Evolutionary conservation across 2,797 vertebrate genomes (phyloP), one percentile per base, ranked within the genome.

Genomic region (Myiothlypis chrysogaster): DNA sequence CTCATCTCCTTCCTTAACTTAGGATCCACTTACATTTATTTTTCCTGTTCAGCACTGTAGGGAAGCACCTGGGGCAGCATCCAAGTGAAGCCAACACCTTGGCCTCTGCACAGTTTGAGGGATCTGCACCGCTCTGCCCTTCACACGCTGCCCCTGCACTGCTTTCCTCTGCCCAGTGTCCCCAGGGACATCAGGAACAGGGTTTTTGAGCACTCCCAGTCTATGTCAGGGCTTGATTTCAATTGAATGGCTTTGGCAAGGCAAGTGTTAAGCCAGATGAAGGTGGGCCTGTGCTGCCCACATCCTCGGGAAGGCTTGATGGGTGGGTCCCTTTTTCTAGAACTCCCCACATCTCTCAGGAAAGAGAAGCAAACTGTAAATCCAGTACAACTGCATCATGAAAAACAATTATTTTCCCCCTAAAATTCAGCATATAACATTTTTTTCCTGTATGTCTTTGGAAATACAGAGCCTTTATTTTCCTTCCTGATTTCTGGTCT

Each of bases 281-380:
- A 52, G 39, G 76, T 5, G 8, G 28, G 14, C 9, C 37, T 9
- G 2, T 32, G 30, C 22, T 69, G 21, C 12, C 22, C 4, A 9
- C 8, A 24, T 44, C 28, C 22, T 49, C 56, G 41, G 21, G 53
- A 86, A 92, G 63, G 32, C 39, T 37, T 39, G 22, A 71, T 60
- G 52, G 14, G 44, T 52, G 17, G 7, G n/a, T 17, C 5, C 75
- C 16, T 10, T 57, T 61, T 46, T 53, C 15, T 27, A 87, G 32
- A 50, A 20, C 30, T 82, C 24, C 4, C 10, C 35, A 18, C 0
- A 1, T 17, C 8, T 0, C 41, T 70, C 4, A 16, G 32, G n/a
- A 66, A 49, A n/a, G 23, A 77, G 0, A 8, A 63, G 18, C 1
- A 3, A 77, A 14, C 12, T 60, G 16, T 47, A 83, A 80, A 73